Evolutionary conservation across 2,113 vertebrate genomes (phyloP).

Genomic region (Syngnathus scovelli): DNA sequence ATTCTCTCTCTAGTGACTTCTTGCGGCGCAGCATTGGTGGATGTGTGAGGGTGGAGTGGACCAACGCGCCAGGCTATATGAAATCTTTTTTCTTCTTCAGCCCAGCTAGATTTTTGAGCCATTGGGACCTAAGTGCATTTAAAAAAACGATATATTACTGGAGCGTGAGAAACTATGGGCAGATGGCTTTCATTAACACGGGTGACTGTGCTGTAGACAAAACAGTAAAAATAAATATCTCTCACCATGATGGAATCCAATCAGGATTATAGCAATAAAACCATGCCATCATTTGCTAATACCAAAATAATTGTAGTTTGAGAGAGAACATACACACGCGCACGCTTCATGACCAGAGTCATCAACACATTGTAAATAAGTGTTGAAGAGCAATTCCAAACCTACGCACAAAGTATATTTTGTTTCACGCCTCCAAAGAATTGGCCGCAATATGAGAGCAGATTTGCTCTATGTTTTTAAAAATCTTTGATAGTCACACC

Average conservation of each 20-base stretch:
- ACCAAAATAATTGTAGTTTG: background rate
- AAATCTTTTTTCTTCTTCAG: slow-evolving; percentile 30
- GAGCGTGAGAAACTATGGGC: slow-evolving; percentile 13
- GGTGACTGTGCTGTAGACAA: background rate
- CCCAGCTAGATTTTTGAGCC: slow-evolving; percentile 22
- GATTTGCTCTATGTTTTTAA: background rate
- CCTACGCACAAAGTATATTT: slow-evolving; percentile 15
- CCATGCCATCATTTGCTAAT: background rate
- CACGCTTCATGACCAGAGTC: background rate
- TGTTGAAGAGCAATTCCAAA: background rate
- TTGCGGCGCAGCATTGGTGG: slow-evolving; percentile 35
- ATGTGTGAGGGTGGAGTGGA: slow-evolving; percentile 36
- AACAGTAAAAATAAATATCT: background rate
- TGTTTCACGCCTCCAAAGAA: background rate
- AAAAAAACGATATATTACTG: slow-evolving; percentile 27
- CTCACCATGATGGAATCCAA: too few species aligned
- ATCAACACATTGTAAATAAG: background rate
- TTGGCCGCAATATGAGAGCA: background rate
- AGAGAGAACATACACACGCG: background rate
- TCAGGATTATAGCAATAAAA: background rate
- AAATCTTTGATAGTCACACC: background rate
- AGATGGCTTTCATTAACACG: slow-evolving; percentile 23
- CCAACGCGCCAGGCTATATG: slow-evolving; percentile 41
- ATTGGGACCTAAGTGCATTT: slow-evolving; percentile 29
- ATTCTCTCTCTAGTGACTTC: slow-evolving; percentile 28